Evolutionary conservation across 2,888 invertebrate species (phyloP).

Genomic region (Lepidochitona cinerea): DNA sequence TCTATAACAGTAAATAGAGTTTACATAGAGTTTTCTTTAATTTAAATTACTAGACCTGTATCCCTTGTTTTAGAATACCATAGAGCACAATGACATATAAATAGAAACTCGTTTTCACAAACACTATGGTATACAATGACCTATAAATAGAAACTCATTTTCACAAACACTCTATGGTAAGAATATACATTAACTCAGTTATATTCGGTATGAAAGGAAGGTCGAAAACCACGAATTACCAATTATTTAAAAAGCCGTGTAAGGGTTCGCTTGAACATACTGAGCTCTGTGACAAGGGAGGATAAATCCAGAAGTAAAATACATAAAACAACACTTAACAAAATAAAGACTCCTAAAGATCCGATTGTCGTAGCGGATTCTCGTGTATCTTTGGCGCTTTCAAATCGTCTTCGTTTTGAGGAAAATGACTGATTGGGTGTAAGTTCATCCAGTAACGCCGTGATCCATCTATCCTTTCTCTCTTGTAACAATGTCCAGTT

Average conservation of each 20-base stretch:
- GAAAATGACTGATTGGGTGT: not conserved
- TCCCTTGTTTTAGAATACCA: too few relatives aligned
- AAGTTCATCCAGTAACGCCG: not conserved
- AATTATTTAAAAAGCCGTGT: not conserved
- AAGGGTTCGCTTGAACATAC: not conserved
- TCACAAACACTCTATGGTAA: too few relatives aligned
- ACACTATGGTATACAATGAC: too few relatives aligned
- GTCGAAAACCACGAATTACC: too few relatives aligned
- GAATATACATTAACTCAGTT: too few relatives aligned
- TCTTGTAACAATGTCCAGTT: not conserved
- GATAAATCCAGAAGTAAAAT: not conserved
- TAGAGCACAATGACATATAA: too few relatives aligned
- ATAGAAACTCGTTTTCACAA: too few relatives aligned
- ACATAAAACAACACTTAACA: not conserved
- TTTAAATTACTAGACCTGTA: too few relatives aligned
- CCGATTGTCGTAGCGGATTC: not conserved
- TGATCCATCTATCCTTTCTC: not conserved
- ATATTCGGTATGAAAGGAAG: too few relatives aligned
- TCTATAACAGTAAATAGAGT: too few relatives aligned
- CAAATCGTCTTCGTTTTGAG: not conserved
- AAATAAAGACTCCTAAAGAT: not conserved
- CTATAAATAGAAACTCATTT: too few relatives aligned
- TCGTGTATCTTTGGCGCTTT: not conserved
- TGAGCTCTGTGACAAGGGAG: not conserved
- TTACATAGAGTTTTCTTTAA: too few relatives aligned